A percentile compares a stretch with the other conserved stretches of the same genome.
Conservation (phyloP, 2,113 vertebrate genomes). For the Turdus rufiventris region DNA sequence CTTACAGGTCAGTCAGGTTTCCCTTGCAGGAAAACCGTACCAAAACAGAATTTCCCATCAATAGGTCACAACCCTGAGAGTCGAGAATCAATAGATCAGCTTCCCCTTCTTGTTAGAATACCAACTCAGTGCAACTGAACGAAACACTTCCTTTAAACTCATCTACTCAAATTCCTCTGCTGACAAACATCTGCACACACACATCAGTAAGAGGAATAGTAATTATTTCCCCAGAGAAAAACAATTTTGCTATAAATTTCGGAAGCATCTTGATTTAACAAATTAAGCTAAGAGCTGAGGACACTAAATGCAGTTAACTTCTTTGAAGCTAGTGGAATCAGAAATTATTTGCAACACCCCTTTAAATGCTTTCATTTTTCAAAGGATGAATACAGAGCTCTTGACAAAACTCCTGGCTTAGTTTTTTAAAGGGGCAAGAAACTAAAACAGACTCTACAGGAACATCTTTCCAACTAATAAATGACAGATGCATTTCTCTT, state of each 20-base stretch:
- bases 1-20: neutral
- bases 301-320: conserved; percentile 45
- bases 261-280: conserved; percentile 65
- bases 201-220: conserved; percentile 37
- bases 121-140: neutral
- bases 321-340: conserved; percentile 25
- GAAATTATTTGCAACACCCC: conserved; percentile 41
- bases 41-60: neutral
- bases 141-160: neutral
- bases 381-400: neutral
- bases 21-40: neutral
- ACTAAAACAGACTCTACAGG: neutral
- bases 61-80: neutral
- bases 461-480: neutral
- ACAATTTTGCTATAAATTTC: conserved; percentile 66
- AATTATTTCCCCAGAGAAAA: conserved; percentile 71
- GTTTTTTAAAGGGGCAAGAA: neutral
- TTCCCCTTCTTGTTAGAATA: neutral
- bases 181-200: conserved; percentile 35
- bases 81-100: neutral
- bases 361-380: conserved; percentile 29
- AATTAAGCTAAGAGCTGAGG: conserved; percentile 56
- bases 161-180: neutral
- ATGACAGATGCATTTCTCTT: neutral
- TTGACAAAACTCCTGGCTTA: neutral